These are phyloP conservation scores for Menura novaehollandiae DNA, from an alignment of 2,113 vertebrate species.

Conservation along the genomic window DNA sequence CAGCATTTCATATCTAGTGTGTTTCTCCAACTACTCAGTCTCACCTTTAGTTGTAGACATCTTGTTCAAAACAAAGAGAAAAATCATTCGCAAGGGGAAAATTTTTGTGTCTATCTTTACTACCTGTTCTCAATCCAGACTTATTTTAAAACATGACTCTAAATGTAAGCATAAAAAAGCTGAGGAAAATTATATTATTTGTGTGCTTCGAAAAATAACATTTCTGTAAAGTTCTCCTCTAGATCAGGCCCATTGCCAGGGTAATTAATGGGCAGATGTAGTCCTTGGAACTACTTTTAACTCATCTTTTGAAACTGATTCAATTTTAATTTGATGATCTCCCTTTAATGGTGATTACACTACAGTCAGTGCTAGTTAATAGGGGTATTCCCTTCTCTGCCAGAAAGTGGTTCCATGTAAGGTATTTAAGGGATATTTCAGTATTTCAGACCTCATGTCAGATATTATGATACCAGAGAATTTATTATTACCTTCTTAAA, in stretches of 20 bases:
- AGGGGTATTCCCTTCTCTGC: neutral
- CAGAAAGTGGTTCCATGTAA: neutral
- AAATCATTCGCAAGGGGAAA: neutral
- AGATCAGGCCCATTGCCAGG: neutral
- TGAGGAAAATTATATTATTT: neutral
- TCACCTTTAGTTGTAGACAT: neutral
- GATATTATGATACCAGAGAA: neutral
- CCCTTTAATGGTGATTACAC: neutral
- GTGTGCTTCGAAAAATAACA: neutral
- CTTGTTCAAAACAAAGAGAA: neutral
- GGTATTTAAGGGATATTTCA: neutral
- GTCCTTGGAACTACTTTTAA: constrained; percentile 31
- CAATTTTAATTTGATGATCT: constrained; percentile 28
- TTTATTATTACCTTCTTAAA: neutral
- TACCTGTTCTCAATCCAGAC: neutral
- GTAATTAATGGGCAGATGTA: neutral
- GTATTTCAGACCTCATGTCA: neutral
- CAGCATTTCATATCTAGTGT: neutral
- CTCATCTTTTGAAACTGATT: constrained; percentile 11
- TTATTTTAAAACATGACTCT: neutral
- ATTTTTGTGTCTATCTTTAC: neutral
- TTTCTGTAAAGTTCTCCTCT: neutral
- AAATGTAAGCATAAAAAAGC: neutral
- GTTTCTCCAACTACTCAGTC: neutral
- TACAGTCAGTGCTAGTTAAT: neutral